Conservation (phyloP, 2,888 invertebrate species). For the Tethea ocularis region DNA sequence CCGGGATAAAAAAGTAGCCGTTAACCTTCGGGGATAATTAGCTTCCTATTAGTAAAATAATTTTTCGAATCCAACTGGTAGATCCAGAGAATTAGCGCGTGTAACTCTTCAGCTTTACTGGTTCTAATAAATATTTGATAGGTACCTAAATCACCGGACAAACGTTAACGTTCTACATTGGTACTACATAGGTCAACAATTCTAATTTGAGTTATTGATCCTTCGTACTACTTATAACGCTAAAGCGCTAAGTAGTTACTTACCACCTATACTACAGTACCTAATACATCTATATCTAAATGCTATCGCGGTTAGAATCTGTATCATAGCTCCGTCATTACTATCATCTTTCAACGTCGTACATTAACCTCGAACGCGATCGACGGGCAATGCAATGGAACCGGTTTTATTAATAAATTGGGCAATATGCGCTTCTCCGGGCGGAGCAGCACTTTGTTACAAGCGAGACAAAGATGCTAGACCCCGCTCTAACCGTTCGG, state of each 20-base stretch:
- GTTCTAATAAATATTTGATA: too few relatives aligned
- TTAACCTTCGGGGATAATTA: too few relatives aligned
- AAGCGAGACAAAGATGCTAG: constrained; percentile 4
- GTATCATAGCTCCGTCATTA: neutral
- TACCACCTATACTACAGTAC: neutral
- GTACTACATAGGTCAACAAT: too few relatives aligned
- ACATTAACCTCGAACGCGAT: constrained; percentile 19
- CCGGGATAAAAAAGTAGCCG: too few relatives aligned
- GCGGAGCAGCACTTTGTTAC: constrained; percentile 19
- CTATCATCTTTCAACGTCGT: neutral
- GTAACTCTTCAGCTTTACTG: too few relatives aligned
- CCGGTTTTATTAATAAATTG: constrained; percentile 21
- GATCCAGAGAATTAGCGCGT: too few relatives aligned
- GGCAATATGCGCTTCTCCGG: constrained; percentile 27
- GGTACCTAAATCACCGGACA: too few relatives aligned
- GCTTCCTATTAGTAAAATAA: too few relatives aligned
- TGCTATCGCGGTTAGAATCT: neutral
- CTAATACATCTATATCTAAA: neutral
- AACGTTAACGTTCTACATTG: too few relatives aligned
- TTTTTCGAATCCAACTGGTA: too few relatives aligned
- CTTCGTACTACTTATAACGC: too few relatives aligned
- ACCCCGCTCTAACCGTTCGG: constrained; percentile 28
- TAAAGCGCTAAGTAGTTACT: neutral
- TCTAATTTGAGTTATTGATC: neutral
- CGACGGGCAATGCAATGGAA: constrained; percentile 9